A percentile compares a stretch with the other conserved stretches of the same genome.
phyloP scores from a whole-genome alignment of 2,888 invertebrate genomes.

The Dinocampus coccinellae region DNA sequence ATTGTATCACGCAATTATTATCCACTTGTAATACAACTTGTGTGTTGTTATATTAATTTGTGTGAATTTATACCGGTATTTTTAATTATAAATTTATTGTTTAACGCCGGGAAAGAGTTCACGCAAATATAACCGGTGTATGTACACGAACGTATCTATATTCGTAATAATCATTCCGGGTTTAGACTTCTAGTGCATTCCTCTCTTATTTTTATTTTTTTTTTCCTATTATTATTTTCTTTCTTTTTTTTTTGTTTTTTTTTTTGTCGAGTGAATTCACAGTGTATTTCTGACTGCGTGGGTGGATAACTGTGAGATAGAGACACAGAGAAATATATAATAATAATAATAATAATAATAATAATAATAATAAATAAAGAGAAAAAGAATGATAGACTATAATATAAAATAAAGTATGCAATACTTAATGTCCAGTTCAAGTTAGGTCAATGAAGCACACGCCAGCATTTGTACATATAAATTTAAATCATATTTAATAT shows the following conservation, averaged over 20 bases:
- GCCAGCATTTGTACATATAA: background rate
- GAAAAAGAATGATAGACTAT: background rate
- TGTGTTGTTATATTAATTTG: background rate
- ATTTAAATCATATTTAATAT: too few species aligned
- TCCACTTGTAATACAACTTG: background rate
- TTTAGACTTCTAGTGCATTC: background rate
- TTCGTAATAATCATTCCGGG: background rate
- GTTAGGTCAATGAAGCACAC: background rate
- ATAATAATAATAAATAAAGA: background rate
- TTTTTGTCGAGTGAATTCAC: background rate
- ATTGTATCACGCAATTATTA: background rate
- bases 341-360: too few species aligned
- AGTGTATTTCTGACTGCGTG: background rate
- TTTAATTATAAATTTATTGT: background rate
- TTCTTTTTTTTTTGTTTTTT: background rate
- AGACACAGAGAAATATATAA: too few species aligned
- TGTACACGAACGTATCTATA: background rate
- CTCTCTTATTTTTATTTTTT: background rate
- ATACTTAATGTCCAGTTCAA: background rate
- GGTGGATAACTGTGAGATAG: background rate
- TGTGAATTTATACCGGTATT: background rate
- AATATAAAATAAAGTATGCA: background rate
- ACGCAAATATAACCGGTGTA: conserved; percentile 10
- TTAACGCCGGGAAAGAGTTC: background rate
- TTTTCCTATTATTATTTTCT: background rate